Evolutionary conservation across 1,140 invertebrate genomes (phyloP), one percentile per base, ranked within the genome.

Genomic region (Micrasema longulum): DNA sequence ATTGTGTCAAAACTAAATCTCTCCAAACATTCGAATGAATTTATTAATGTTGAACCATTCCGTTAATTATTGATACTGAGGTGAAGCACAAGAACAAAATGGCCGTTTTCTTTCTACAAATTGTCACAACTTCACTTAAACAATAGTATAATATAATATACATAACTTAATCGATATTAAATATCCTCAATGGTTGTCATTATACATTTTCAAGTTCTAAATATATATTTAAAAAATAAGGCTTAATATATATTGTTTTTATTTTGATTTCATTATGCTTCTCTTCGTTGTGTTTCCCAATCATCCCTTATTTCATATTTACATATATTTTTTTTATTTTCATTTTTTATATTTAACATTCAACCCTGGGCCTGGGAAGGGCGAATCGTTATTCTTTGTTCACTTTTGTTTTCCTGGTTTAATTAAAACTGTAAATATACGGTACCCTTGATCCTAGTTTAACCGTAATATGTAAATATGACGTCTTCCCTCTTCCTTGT

Each of bases 171-270:
- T 84, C 82, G 83, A 85, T 85, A 85, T 85, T 83, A 84, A 84
- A 85, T 84, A 85, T 84, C 83, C 84, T 85, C 84, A 82, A 85
- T 84, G 84, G 84, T 85, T 85, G 84, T 85, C 84, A 84, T 82
- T 84, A 84, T 85, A 85, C 84, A 85, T 85, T 85, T 76, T 85
- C 84, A 84, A 84, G 84, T 85, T 85, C 84, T 85, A 85, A 84
- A 85, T 85, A 85, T 84, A 85, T 85, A 83, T 84, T 84, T 78
- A 84, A 82, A 79, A 76, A 72, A 77, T 74, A 76, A 76, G 74
- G 74, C 74, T 76, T 76, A 76, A 76, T 73, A 72, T 63, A 47
- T 73, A 76, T 76, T 76, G 74, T 76, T 76, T 76, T 76, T 67
- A 73, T 76, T 76, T 63, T 76, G 31, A 36, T 75, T 71, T 65